These are phyloP conservation scores for Catharus minimus DNA, from an alignment of 2,113 vertebrate genomes.

Conservation along the genomic window DNA sequence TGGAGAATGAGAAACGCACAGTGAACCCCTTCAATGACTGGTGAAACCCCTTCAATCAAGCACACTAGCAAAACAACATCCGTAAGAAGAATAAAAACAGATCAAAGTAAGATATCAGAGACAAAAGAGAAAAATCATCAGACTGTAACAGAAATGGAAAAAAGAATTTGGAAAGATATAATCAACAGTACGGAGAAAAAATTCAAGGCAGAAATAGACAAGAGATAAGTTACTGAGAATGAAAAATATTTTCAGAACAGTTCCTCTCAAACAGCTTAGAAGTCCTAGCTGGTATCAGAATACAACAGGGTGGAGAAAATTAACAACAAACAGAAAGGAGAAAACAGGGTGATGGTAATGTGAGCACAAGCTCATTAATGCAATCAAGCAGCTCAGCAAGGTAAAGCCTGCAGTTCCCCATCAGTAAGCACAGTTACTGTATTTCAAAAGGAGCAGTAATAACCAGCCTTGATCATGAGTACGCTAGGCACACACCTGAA, in stretches of 20 bases:
- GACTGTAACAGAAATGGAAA: not conserved
- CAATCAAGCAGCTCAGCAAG: not conserved
- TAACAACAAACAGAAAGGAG: not conserved
- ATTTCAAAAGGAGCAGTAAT: not conserved
- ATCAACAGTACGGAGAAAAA: not conserved
- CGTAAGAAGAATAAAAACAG: not conserved
- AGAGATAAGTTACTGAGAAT: not conserved
- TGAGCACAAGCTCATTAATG: not conserved
- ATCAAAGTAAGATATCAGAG: not conserved
- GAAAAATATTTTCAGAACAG: not conserved
- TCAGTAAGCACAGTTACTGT: not conserved
- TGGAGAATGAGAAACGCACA: not conserved
- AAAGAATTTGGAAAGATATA: not conserved
- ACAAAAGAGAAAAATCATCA: not conserved
- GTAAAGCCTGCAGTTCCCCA: not conserved
- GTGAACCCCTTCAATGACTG: not conserved
- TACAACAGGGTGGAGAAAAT: not conserved
- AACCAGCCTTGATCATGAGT: not conserved
- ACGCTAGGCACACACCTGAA: not conserved
- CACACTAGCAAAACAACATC: not conserved
- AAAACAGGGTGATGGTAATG: not conserved
- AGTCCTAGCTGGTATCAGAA: not conserved
- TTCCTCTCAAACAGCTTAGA: not conserved
- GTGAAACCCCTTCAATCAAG: not conserved
- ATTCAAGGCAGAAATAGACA: not conserved